These are phyloP conservation scores for Metopolophium dirhodum DNA, from an alignment of 1,140 invertebrate species.

Conservation along the genomic window DNA sequence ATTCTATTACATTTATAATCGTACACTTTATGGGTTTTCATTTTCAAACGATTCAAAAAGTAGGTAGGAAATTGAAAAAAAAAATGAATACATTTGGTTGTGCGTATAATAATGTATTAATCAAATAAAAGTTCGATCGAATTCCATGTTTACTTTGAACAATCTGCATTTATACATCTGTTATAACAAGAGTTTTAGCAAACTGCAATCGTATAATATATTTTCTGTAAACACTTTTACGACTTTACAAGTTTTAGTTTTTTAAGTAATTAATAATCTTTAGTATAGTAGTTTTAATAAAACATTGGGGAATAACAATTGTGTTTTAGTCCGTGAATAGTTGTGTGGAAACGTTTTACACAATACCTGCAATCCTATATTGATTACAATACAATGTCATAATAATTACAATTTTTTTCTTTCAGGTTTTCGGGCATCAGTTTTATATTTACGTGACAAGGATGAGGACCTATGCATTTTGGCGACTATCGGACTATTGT, in stretches of 20 bases:
- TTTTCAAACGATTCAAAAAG: background rate
- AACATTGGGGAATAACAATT: background rate
- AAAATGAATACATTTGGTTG: background rate
- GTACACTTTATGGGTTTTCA: background rate
- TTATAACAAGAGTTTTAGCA: conserved; percentile 51
- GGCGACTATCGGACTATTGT: background rate
- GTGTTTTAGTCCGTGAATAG: background rate
- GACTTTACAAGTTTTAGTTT: conserved; percentile 23
- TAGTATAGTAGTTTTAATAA: background rate
- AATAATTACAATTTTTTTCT: background rate
- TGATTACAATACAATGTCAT: background rate
- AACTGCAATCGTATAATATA: background rate
- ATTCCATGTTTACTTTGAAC: conserved; percentile 36
- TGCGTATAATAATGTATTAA: conserved; percentile 1
- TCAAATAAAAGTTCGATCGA: background rate
- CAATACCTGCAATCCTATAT: no score
- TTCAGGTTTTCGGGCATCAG: background rate
- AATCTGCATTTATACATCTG: conserved; percentile 28
- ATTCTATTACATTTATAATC: background rate
- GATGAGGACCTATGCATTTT: background rate
- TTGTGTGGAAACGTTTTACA: background rate
- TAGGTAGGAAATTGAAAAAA: background rate
- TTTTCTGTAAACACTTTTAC: background rate
- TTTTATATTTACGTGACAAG: background rate
- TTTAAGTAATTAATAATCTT: conserved; percentile 38